Conservation (phyloP, 2,797 vertebrate genomes). For the Coluber constrictor region DNA sequence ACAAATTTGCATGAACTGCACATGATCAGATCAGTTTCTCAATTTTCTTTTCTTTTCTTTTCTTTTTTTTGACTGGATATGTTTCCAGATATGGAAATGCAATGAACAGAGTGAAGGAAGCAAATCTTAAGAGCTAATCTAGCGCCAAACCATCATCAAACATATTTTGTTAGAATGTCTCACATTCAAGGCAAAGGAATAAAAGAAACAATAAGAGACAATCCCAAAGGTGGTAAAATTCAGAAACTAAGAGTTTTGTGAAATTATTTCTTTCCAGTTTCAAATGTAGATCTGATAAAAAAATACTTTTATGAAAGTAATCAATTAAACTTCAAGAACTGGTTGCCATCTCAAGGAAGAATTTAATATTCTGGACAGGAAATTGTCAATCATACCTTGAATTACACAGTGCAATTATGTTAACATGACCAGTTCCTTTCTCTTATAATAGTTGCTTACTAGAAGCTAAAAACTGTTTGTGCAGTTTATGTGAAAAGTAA, state of each 20-base stretch:
- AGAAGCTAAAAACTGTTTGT: background rate
- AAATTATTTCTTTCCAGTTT: background rate
- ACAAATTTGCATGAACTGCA: background rate
- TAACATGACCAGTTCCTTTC: background rate
- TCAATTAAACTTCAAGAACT: background rate
- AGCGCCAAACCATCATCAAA: background rate
- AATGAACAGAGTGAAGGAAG: background rate
- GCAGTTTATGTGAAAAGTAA: background rate
- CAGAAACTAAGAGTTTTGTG: background rate
- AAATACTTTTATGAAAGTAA: background rate
- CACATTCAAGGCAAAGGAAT: background rate
- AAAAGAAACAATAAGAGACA: background rate
- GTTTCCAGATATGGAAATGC: background rate
- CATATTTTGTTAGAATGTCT: background rate
- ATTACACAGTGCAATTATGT: background rate
- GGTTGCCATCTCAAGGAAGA: background rate
- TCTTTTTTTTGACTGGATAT: background rate
- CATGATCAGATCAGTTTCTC: background rate
- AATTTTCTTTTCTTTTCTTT: background rate
- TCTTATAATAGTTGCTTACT: background rate
- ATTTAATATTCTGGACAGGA: background rate
- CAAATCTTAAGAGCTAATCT: background rate
- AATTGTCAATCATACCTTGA: background rate
- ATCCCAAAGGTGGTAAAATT: background rate
- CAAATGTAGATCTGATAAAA: background rate